Conservation (phyloP, 2,113 vertebrate species). For the Antechinus flavipes region DNA sequence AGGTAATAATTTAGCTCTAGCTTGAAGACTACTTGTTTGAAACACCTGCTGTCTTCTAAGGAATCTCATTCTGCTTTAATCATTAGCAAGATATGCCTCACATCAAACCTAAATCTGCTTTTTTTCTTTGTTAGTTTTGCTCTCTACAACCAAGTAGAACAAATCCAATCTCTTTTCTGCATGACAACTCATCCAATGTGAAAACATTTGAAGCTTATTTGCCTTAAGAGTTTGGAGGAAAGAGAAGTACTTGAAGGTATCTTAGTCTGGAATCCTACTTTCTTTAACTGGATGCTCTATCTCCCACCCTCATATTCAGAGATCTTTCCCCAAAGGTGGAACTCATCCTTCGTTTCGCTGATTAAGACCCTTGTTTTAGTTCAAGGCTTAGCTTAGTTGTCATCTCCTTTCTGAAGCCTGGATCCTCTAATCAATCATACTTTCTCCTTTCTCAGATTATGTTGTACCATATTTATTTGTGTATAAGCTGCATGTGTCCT, state of each 20-base stretch:
- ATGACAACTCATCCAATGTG: neutral
- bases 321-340: neutral
- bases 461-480: neutral
- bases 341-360: neutral
- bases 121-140: neutral
- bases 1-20: neutral
- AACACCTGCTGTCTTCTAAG: neutral
- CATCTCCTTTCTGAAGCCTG: neutral
- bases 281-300: neutral
- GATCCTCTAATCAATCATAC: neutral
- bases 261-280: neutral
- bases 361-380: neutral
- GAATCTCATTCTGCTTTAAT: neutral
- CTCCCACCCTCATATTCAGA: neutral
- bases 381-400: neutral
- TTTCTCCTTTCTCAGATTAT: neutral
- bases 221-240: neutral
- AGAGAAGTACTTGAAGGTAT: neutral
- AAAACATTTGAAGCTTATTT: neutral
- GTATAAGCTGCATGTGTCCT: neutral
- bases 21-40: neutral
- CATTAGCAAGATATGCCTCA: neutral
- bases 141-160: too few relatives aligned
- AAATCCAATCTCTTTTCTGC: neutral
- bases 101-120: neutral